Evolutionary conservation across 2,888 invertebrate species (phyloP).

Genomic region (Arenicola marina): DNA sequence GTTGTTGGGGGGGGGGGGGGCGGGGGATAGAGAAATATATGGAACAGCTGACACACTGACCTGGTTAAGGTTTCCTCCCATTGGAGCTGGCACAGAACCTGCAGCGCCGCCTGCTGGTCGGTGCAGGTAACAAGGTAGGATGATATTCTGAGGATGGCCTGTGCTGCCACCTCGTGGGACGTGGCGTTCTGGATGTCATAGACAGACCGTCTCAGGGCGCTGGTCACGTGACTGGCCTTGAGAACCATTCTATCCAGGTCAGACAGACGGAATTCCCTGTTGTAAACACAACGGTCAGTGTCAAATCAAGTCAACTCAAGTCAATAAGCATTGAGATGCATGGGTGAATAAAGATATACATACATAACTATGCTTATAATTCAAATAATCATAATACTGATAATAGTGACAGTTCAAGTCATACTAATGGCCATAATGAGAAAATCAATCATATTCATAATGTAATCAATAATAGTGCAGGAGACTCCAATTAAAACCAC

Average conservation of each 20-base stretch:
- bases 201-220: conserved; percentile 42
- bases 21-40: too few species aligned
- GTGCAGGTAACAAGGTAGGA: conserved; percentile 21
- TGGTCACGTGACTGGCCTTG: conserved; percentile 40
- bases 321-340: not conserved
- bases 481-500: too few species aligned
- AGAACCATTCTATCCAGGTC: conserved; percentile 40
- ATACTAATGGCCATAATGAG: too few species aligned
- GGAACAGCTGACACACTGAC: too few species aligned
- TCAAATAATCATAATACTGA: too few species aligned
- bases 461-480: too few species aligned
- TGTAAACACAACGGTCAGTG: conserved; percentile 28
- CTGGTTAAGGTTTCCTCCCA: conserved; percentile 48
- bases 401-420: too few species aligned
- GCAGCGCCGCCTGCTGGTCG: too few species aligned
- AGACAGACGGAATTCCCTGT: conserved; percentile 40
- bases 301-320: not conserved
- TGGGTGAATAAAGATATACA: too few species aligned
- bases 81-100: conserved; percentile 39
- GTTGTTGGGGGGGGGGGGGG: too few species aligned
- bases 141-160: conserved; percentile 15
- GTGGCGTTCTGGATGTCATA: conserved; percentile 50
- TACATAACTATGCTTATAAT: too few species aligned
- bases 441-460: too few species aligned
- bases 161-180: conserved; percentile 39